Base-by-base conservation (phyloP, 2,797 vertebrate genomes). In the Perodicticus potto region DNA sequence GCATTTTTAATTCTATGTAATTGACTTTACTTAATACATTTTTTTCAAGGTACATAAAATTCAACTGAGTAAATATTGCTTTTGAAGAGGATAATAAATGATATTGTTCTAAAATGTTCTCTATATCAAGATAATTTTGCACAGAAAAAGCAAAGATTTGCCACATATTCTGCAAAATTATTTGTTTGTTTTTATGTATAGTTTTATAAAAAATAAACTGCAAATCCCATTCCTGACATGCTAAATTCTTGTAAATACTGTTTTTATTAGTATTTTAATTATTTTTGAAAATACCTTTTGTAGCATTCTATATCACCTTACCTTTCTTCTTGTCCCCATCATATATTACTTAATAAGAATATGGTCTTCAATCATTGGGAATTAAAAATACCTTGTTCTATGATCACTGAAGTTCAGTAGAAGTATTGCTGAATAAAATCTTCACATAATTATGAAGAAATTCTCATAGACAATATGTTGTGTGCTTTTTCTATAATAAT, bases 1-100 rank as follows among this genome's bases (percentile, higher is more conserved):
- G 97, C 93, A n/a, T 95, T 96, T 77, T 88, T 97, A 80, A 85
- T 83, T 93, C 29, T 63, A 10, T n/a, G 1, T 65, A 73, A 7
- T 89, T 97, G 74, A 55, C 76, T 74, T 77, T 34, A 93, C 11
- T 19, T 97, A 96, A 91, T 59, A 67, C 0, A 85, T 92, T 93
- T 67, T 9, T 91, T 96, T 53, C 63, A 53, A 89, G 95, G 84
- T 81, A 74, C 19, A 20, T 34, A 90, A 97, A 90, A 32, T 12
- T 94, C 87, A 93, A 87, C 76, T 80, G 78, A 96, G 70, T 96
- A 86, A 59, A 78, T 70, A 16, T 73, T 76, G 16, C 12, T 17
- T 94, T 96, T 61, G 43, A 76, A 89, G 16, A 37, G 3, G 65
- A 91, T 61, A 8, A 86, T 43, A 84, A 72, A 53, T 69, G 43